These are phyloP conservation scores for Sebastes trivittatus DNA, from an alignment of 2,797 vertebrate species.

Conservation along the genomic window DNA sequence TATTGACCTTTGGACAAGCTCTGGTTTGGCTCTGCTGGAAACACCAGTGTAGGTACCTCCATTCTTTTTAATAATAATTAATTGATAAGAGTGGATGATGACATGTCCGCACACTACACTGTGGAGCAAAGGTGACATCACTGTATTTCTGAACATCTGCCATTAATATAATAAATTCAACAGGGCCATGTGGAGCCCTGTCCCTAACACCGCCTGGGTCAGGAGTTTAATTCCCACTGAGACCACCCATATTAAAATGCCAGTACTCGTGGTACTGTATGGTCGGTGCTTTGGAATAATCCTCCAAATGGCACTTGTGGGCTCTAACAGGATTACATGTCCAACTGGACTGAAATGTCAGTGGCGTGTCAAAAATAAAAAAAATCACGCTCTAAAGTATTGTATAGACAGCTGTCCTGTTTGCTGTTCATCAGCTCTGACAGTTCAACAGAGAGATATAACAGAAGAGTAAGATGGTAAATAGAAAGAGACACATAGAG, in stretches of 20 bases:
- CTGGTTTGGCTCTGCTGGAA: background rate
- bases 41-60: background rate
- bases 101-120: background rate
- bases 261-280: background rate
- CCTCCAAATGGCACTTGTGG: constrained; percentile 26
- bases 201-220: constrained; percentile 6
- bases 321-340: constrained; percentile 30
- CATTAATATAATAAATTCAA: constrained; percentile 43
- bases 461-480: background rate
- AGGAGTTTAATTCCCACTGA: constrained; percentile 24
- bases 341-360: constrained; percentile 15
- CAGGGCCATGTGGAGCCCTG: background rate
- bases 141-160: constrained; percentile 27
- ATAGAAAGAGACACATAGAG: background rate
- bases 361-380: background rate
- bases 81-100: background rate
- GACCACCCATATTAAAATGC: constrained; percentile 14
- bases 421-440: background rate
- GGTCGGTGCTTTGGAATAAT: constrained; percentile 16
- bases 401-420: background rate
- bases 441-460: background rate
- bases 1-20: background rate
- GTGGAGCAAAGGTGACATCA: constrained; percentile 8
- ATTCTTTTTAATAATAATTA: background rate
- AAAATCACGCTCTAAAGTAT: background rate